These are phyloP conservation scores for Cephalopholis sonnerati DNA, from an alignment of 2,113 vertebrate genomes.

Conservation along the genomic window DNA sequence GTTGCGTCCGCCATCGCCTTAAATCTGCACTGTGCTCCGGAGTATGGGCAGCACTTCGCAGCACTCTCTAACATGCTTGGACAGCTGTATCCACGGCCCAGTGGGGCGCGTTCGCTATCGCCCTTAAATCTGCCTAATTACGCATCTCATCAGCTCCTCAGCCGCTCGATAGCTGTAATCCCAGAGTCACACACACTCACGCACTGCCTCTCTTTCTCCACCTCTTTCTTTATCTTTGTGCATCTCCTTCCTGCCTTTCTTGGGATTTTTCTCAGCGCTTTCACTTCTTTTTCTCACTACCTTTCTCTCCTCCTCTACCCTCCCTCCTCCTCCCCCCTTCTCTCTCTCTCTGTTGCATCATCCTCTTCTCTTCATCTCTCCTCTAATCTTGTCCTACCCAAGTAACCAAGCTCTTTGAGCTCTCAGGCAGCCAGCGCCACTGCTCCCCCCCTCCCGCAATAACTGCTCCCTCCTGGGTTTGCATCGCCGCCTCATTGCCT, in stretches of 20 bases:
- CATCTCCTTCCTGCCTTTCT: slow-evolving; percentile 31
- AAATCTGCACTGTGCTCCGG: slow-evolving; percentile 42
- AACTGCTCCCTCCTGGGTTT: slow-evolving; percentile 45
- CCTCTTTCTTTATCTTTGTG: slow-evolving; percentile 30
- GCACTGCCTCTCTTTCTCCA: slow-evolving; percentile 31
- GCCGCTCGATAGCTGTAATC: slow-evolving; percentile 69
- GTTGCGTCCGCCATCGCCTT: slow-evolving; percentile 24
- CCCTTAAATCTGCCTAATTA: slow-evolving; percentile 81
- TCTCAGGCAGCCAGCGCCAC: slow-evolving; percentile 20
- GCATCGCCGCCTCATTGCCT: slow-evolving; percentile 43
- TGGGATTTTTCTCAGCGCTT: slow-evolving; percentile 33
- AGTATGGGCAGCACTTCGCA: slow-evolving; percentile 46
- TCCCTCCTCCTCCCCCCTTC: not conserved
- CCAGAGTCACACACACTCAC: slow-evolving; percentile 42
- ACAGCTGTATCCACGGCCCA: slow-evolving; percentile 71
- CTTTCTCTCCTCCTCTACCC: not conserved
- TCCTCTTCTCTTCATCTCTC: slow-evolving; percentile 23
- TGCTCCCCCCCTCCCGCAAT: slow-evolving; percentile 13
- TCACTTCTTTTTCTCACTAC: slow-evolving; percentile 35
- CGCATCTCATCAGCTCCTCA: slow-evolving; percentile 72
- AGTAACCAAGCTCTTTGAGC: slow-evolving; percentile 35
- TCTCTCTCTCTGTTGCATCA: slow-evolving; percentile 21
- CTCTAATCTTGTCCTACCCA: slow-evolving; percentile 44
- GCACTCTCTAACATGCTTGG: slow-evolving; percentile 61
- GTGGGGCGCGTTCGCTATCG: slow-evolving; percentile 54